Conservation (phyloP, 2,113 vertebrate species). For the Plecotus auritus region DNA sequence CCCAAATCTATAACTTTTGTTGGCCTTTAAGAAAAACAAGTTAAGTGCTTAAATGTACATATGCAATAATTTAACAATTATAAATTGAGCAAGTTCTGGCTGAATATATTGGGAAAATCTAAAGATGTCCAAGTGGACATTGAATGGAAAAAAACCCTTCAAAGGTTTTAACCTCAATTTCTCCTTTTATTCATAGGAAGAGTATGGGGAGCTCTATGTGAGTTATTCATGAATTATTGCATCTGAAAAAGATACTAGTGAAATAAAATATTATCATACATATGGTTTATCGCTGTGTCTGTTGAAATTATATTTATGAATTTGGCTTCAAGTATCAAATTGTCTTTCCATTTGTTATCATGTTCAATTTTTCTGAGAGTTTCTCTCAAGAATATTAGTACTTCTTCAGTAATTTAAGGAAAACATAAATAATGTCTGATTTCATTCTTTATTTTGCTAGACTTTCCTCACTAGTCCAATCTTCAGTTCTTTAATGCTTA, state of each 20-base stretch:
- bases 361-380: constrained; percentile 35
- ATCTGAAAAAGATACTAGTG: constrained; percentile 6
- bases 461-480: constrained; percentile 37
- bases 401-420: constrained; percentile 44
- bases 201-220: neutral
- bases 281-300: constrained; percentile 4
- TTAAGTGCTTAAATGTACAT: neutral
- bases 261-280: neutral
- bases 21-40: constrained; percentile 13
- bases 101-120: constrained; percentile 14
- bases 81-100: neutral
- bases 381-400: constrained; percentile 32
- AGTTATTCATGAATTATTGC: constrained; percentile 35
- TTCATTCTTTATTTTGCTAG: constrained; percentile 46
- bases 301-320: constrained; percentile 40
- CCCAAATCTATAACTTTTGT: neutral
- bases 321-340: constrained; percentile 27
- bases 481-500: constrained; percentile 33
- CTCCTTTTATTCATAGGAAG: neutral
- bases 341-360: constrained; percentile 54
- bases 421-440: constrained; percentile 45
- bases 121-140: neutral
- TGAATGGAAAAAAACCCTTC: neutral
- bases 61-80: neutral
- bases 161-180: neutral